Percentiles rank a stretch among this genome's conserved stretches.
These are phyloP conservation scores for Eupithecia abbreviata DNA, from an alignment of 2,888 invertebrate species.

Conservation along the genomic window DNA sequence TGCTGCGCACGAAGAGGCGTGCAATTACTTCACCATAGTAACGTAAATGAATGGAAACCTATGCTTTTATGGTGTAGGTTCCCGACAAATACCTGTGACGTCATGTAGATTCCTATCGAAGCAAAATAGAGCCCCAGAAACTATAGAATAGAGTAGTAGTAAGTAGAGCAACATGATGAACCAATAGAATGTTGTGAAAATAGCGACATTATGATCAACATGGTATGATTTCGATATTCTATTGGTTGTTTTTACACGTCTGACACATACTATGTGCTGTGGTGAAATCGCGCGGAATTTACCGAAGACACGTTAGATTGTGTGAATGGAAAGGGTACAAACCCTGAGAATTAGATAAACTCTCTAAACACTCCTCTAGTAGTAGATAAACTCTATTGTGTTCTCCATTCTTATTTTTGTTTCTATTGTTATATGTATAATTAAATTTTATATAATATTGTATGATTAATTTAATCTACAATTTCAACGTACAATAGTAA, in stretches of 20 bases:
- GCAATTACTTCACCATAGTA: conserved; percentile 11
- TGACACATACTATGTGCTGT: neutral
- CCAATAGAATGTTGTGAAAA: neutral
- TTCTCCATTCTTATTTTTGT: too few relatives aligned
- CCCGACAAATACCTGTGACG: neutral
- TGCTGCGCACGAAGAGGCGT: conserved; percentile 25
- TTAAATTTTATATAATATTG: too few relatives aligned
- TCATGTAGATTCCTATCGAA: neutral
- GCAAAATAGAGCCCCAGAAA: neutral
- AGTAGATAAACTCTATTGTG: too few relatives aligned
- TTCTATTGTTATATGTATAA: too few relatives aligned
- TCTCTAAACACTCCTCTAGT: too few relatives aligned
- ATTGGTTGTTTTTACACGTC: too few relatives aligned
- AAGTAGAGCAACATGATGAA: neutral
- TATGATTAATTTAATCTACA: too few relatives aligned
- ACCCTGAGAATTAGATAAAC: neutral
- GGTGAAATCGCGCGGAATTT: neutral
- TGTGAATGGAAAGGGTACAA: neutral
- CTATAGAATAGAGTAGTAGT: neutral
- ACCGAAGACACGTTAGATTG: neutral
- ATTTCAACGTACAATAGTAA: too few relatives aligned
- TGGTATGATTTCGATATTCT: too few relatives aligned
- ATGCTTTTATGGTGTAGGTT: conserved; percentile 8
- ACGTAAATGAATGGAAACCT: conserved; percentile 12
- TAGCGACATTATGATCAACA: neutral